Conservation (phyloP, 2,113 vertebrate genomes). For the Pomatorhinus ruficollis region DNA sequence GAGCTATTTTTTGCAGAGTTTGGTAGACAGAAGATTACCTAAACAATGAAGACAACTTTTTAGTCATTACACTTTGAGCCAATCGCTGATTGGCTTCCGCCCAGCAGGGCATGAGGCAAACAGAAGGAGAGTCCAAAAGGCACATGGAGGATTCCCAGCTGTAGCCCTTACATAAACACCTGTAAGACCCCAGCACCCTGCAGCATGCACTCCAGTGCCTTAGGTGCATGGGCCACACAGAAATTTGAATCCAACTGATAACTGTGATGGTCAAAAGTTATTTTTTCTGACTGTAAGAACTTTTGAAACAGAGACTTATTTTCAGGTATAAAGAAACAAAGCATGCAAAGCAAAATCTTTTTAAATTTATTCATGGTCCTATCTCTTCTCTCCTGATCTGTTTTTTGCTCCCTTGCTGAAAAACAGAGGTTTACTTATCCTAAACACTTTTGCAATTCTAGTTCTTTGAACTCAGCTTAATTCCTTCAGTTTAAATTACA, state of each 20-base stretch:
- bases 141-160: not conserved
- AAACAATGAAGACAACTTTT: not conserved
- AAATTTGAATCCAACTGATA: not conserved
- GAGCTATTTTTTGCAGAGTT: not conserved
- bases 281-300: not conserved
- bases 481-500: not conserved
- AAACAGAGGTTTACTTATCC: not conserved
- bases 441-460: not conserved
- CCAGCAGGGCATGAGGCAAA: not conserved
- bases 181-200: fast-evolving
- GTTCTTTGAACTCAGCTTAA: not conserved
- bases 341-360: not conserved
- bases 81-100: not conserved
- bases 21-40: not conserved
- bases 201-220: not conserved
- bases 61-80: not conserved
- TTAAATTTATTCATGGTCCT: not conserved
- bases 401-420: not conserved
- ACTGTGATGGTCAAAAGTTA: not conserved
- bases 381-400: not conserved
- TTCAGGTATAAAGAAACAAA: not conserved
- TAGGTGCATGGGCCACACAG: fast-evolving
- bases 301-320: not conserved
- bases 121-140: not conserved
- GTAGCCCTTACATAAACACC: not conserved